phyloP scores from a whole-genome alignment of 2,113 vertebrate species.

The Glaucidium brasilianum region DNA sequence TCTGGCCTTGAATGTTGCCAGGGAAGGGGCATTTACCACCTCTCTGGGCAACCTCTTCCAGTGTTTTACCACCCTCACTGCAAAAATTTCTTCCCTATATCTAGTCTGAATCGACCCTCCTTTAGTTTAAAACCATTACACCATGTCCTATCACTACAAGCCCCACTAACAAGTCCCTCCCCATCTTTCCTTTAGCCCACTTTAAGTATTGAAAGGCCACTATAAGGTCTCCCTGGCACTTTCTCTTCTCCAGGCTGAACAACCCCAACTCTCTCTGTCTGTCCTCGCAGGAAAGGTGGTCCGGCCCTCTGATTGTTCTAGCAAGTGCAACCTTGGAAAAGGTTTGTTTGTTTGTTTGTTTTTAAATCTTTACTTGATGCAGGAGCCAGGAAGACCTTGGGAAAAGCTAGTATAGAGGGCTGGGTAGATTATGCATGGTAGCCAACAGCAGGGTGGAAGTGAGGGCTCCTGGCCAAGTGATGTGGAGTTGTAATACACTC shows the following conservation, averaged over 20 bases:
- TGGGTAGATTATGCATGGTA: neutral
- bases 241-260: neutral
- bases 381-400: neutral
- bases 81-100: neutral
- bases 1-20: neutral
- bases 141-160: neutral
- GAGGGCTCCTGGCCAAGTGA: neutral
- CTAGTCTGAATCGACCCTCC: neutral
- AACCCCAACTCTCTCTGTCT: neutral
- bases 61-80: neutral
- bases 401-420: neutral
- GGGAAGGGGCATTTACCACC: neutral
- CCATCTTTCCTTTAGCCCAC: too few relatives aligned
- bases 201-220: too few relatives aligned
- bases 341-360: neutral
- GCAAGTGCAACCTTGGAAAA: neutral
- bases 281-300: neutral
- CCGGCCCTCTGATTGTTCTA: neutral
- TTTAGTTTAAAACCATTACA: neutral
- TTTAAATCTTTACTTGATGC: accelerated
- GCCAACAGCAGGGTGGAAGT: neutral
- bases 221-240: too few relatives aligned
- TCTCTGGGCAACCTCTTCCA: neutral
- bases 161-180: neutral
- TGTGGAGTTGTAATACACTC: neutral